These are phyloP conservation scores for Hemibagrus guttatus DNA, from an alignment of 2,797 vertebrate species.

Conservation along the genomic window DNA sequence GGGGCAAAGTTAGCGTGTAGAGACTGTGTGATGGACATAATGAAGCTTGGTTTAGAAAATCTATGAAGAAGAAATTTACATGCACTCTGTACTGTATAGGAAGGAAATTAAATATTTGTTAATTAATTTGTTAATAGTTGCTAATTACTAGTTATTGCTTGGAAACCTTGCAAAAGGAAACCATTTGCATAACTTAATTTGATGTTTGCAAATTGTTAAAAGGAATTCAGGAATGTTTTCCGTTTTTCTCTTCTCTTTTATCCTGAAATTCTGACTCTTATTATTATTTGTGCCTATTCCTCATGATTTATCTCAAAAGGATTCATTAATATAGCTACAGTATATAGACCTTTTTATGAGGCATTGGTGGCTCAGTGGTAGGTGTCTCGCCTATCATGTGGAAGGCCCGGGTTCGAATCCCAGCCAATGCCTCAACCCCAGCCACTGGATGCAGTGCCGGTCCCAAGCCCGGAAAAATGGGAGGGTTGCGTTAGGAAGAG, in stretches of 20 bases:
- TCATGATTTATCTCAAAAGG: not conserved
- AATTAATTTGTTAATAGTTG: too few relatives aligned
- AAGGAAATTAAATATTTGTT: not conserved
- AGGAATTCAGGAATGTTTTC: not conserved
- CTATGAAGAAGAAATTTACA: not conserved
- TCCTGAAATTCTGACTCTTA: not conserved
- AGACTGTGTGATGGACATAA: slow-evolving; percentile 30
- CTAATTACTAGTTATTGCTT: not conserved
- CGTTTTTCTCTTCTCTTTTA: not conserved
- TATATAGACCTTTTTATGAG: not conserved
- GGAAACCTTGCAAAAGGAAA: not conserved
- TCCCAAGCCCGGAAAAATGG: too few relatives aligned
- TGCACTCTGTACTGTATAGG: not conserved
- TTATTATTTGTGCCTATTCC: not conserved
- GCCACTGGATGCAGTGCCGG: too few relatives aligned
- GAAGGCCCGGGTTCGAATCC: too few relatives aligned
- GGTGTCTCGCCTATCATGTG: too few relatives aligned
- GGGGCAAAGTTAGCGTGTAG: slow-evolving; percentile 11
- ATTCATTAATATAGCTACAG: not conserved
- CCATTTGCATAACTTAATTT: not conserved
- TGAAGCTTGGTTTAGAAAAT: slow-evolving; percentile 14
- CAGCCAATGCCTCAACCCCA: too few relatives aligned
- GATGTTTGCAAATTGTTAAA: not conserved
- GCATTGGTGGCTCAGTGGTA: too few relatives aligned
- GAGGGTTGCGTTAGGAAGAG: too few relatives aligned